These are phyloP conservation scores for Salvelinus fontinalis DNA, from an alignment of 2,113 vertebrate genomes.

Conservation along the genomic window DNA sequence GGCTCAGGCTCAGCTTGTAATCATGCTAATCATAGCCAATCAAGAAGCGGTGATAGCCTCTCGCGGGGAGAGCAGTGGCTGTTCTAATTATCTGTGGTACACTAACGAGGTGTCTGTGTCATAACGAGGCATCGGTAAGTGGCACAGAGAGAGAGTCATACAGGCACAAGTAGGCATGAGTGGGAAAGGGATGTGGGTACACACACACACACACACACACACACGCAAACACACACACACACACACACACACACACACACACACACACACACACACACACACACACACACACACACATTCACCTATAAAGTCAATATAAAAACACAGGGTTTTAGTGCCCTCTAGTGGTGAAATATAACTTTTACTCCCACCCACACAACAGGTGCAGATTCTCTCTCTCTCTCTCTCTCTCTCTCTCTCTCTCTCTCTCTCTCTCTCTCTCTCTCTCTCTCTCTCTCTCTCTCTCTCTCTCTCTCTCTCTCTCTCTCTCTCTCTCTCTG, in stretches of 20 bases:
- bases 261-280: too few species aligned
- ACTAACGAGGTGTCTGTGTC: too few species aligned
- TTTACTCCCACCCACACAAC: neutral
- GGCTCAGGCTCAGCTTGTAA: neutral
- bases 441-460: too few species aligned
- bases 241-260: neutral
- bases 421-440: neutral
- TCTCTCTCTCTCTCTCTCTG: too few species aligned
- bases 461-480: slow-evolving; percentile 13
- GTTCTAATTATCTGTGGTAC: too few species aligned
- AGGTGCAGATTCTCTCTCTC: neutral
- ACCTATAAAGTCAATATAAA: neutral
- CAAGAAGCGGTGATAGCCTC: too few species aligned
- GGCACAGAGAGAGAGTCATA: too few species aligned
- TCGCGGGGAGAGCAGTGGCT: too few species aligned
- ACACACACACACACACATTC: neutral
- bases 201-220: neutral
- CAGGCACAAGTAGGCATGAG: too few species aligned
- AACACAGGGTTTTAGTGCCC: neutral
- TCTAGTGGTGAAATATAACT: neutral
- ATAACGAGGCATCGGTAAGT: too few species aligned
- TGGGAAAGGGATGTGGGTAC: neutral
- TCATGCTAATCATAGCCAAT: too few species aligned
- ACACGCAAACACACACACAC: neutral
- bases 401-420: neutral